phyloP scores from a whole-genome alignment of 2,888 invertebrate genomes.

The Hydropsyche betteni region DNA sequence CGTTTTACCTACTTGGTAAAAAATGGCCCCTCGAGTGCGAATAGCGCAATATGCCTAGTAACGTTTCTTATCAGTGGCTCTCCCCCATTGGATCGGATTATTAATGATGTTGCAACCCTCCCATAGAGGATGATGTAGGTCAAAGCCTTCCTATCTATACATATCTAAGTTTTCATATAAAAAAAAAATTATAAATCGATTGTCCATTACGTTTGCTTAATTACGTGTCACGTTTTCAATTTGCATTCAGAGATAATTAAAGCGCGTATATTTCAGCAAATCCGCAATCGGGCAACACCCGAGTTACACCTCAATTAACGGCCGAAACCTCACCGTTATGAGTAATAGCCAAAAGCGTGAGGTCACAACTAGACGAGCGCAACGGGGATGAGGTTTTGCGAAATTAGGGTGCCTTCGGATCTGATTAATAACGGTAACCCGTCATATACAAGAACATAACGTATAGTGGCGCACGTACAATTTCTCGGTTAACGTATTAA shows the following conservation, averaged over 20 bases:
- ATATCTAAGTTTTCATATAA: no score
- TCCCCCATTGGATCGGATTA: constrained; percentile 42
- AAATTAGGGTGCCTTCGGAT: constrained; percentile 8
- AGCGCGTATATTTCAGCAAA: background rate
- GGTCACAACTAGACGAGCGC: background rate
- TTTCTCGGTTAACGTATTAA: constrained; percentile 16
- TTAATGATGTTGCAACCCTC: constrained; percentile 49
- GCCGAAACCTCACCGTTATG: constrained; percentile 17
- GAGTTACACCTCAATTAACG: constrained; percentile 21
- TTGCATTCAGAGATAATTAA: background rate
- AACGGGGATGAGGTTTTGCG: background rate
- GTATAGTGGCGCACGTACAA: background rate
- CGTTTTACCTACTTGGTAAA: constrained; percentile 11
- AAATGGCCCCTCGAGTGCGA: constrained; percentile 43
- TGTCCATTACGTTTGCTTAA: background rate
- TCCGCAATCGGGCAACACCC: background rate
- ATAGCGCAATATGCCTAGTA: constrained; percentile 49
- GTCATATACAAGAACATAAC: background rate
- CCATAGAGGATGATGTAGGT: constrained; percentile 49
- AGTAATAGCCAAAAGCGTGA: constrained; percentile 20
- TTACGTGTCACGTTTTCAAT: background rate
- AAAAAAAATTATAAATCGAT: background rate
- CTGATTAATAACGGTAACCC: constrained; percentile 24
- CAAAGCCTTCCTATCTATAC: constrained; percentile 31
- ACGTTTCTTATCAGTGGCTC: constrained; percentile 44